phyloP scores from a whole-genome alignment of 2,113 vertebrate species.

The Indicator indicator region DNA sequence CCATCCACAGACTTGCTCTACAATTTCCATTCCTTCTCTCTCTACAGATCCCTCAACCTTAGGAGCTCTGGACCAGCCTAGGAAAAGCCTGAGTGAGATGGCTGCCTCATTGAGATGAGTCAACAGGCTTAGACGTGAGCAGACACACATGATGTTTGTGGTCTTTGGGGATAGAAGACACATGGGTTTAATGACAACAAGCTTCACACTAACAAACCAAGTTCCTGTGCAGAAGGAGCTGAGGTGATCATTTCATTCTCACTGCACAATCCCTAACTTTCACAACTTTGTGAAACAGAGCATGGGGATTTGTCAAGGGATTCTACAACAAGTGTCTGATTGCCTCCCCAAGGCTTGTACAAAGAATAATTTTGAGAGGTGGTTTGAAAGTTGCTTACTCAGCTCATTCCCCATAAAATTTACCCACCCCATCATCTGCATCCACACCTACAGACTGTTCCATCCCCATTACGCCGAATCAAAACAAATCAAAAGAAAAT shows the following conservation, averaged over 20 bases:
- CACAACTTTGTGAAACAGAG: not conserved
- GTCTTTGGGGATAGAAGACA: not conserved
- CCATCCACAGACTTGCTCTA: not conserved
- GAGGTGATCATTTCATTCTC: not conserved
- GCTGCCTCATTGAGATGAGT: not conserved
- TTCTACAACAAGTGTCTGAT: constrained; percentile 31
- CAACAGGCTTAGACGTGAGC: not conserved
- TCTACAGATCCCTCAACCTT: not conserved
- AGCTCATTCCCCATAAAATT: constrained; percentile 36
- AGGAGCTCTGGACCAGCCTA: not conserved
- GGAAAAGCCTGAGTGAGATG: not conserved
- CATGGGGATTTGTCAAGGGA: not conserved
- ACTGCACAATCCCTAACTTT: not conserved
- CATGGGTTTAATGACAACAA: not conserved
- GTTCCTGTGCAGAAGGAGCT: not conserved
- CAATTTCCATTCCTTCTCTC: not conserved
- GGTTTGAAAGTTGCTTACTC: constrained; percentile 44
- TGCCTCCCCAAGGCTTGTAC: not conserved
- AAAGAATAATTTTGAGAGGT: constrained; percentile 13
- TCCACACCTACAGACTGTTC: constrained; percentile 51
- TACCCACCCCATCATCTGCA: constrained; percentile 6
- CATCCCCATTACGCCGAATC: constrained; percentile 10
- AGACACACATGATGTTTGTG: not conserved
- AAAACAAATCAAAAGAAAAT: constrained; percentile 68
- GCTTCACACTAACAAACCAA: not conserved